Percentiles rank a stretch among this genome's conserved stretches.
These are phyloP conservation scores for Eumaeus atala DNA, from an alignment of 1,140 invertebrate genomes.

Conservation along the genomic window DNA sequence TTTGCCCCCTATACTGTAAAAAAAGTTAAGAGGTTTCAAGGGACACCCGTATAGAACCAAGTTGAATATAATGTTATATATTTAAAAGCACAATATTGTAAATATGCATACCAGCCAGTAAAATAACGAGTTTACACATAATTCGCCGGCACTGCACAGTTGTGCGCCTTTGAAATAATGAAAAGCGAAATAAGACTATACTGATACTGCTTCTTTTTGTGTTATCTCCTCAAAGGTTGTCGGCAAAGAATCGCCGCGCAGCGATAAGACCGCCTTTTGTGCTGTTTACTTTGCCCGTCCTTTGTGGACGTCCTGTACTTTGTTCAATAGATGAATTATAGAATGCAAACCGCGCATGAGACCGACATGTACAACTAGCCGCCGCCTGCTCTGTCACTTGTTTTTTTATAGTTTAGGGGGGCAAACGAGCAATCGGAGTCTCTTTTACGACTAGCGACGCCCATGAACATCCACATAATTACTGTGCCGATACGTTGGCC, in stretches of 20 bases:
- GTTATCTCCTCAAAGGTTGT: conserved; percentile 10
- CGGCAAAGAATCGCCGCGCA: conserved; percentile 9
- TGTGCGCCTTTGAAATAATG: conserved; percentile 7
- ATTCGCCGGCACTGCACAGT: background rate
- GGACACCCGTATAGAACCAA: no score
- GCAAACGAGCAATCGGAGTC: no score
- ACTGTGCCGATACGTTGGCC: no score
- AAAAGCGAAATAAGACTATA: conserved; percentile 6
- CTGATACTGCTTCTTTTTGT: conserved; percentile 7
- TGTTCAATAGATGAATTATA: conserved; percentile 11
- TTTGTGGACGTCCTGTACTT: conserved; percentile 8
- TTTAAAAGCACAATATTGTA: no score
- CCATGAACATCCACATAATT: no score
- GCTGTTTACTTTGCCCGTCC: conserved; percentile 7
- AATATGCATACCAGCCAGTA: no score
- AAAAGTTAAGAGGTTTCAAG: no score
- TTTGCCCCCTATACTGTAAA: no score
- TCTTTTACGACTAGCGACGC: no score
- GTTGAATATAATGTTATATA: no score
- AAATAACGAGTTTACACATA: background rate
- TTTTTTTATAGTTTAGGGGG: no score
- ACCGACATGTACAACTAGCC: background rate
- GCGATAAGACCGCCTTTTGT: conserved; percentile 10
- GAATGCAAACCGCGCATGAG: conserved; percentile 5
- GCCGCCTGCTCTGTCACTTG: no score